Evolutionary conservation across 2,113 vertebrate species (phyloP).

Genomic region (Leiothrix lutea): DNA sequence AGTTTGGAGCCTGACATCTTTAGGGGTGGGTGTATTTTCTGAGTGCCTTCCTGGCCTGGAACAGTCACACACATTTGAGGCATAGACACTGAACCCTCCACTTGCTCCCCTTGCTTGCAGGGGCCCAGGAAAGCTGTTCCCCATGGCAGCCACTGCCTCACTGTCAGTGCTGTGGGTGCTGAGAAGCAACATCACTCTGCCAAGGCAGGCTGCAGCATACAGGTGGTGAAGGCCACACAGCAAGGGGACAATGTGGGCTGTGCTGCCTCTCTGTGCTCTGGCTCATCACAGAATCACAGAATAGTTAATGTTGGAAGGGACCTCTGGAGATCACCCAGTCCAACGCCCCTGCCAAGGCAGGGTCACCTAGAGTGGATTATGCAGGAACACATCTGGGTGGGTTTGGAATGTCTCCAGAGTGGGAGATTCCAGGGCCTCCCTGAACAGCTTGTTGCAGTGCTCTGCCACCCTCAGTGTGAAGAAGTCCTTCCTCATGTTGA

Average conservation of each 20-base stretch:
- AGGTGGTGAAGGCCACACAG: rapidly evolving
- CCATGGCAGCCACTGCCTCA: rapidly evolving
- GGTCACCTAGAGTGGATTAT: not conserved
- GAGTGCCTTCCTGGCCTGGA: not conserved
- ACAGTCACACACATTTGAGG: rapidly evolving
- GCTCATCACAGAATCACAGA: not conserved
- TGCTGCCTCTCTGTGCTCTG: rapidly evolving
- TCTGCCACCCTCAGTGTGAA: not conserved
- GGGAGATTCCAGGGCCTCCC: not conserved
- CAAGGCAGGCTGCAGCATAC: rapidly evolving
- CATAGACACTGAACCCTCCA: not conserved
- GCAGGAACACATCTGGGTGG: not conserved
- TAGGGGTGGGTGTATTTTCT: not conserved
- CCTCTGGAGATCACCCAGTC: not conserved
- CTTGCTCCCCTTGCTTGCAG: rapidly evolving
- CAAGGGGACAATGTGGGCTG: no score
- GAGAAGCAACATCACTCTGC: rapidly evolving
- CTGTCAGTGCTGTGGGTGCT: not conserved
- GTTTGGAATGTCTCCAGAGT: not conserved
- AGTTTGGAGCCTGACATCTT: not conserved
- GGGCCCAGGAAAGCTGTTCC: not conserved
- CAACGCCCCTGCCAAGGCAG: not conserved
- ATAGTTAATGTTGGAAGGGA: not conserved
- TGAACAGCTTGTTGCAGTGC: not conserved
- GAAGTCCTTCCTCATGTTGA: not conserved